Percentiles rank a stretch among this genome's conserved stretches.
These are phyloP conservation scores for Diglossa brunneiventris DNA, from an alignment of 2,113 vertebrate genomes.

Conservation along the genomic window DNA sequence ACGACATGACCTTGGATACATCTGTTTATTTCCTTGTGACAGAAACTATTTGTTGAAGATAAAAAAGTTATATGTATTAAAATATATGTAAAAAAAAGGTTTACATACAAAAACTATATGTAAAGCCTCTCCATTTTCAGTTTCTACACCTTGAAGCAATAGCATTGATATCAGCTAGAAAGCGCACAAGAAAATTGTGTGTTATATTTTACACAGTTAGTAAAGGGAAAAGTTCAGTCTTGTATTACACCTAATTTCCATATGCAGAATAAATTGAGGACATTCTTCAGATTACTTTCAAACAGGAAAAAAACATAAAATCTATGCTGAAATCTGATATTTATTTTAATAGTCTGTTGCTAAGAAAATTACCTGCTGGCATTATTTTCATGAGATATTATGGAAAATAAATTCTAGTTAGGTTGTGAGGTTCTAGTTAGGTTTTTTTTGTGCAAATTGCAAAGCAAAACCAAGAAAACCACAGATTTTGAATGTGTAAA, in stretches of 20 bases:
- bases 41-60: background rate
- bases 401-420: background rate
- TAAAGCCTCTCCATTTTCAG: background rate
- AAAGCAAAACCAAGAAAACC: background rate
- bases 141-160: background rate
- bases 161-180: background rate
- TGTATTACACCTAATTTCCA: conserved; percentile 11
- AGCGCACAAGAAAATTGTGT: background rate
- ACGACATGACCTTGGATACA: background rate
- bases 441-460: background rate
- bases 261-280: background rate
- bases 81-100: background rate
- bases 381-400: background rate
- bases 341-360: conserved; percentile 13
- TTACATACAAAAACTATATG: fast-evolving
- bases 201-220: background rate
- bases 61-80: background rate
- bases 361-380: background rate
- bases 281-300: conserved; percentile 34
- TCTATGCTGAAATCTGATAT: background rate
- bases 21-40: background rate
- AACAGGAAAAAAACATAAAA: conserved; percentile 4
- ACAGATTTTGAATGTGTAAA: background rate
- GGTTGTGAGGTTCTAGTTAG: background rate
- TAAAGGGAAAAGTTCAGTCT: conserved; percentile 18